phyloP scores from a whole-genome alignment of 2,113 vertebrate species.

The Montifringilla adamsi region DNA sequence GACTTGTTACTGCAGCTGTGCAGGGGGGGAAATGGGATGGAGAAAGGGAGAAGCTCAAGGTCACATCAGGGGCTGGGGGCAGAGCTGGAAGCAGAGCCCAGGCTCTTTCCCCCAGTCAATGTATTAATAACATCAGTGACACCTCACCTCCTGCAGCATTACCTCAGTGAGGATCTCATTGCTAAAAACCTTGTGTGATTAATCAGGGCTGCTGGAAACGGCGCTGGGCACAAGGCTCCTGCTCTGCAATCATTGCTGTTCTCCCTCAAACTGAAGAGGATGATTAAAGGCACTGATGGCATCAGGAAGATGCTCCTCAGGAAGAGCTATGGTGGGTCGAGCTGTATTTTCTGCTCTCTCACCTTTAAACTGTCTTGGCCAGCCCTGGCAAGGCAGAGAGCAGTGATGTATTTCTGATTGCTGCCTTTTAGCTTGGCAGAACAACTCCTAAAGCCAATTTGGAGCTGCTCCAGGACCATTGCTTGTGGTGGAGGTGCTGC shows the following conservation, averaged over 20 bases:
- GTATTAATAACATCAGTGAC: not conserved
- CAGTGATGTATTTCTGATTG: not conserved
- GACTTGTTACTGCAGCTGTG: not conserved
- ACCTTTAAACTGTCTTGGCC: not conserved
- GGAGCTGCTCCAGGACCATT: not conserved
- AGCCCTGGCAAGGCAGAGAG: not conserved
- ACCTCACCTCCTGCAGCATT: not conserved
- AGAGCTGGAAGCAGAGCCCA: not conserved
- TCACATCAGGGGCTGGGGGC: accelerated
- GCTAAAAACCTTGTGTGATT: not conserved
- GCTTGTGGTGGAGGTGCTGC: not conserved
- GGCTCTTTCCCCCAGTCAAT: not conserved
- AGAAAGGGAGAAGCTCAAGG: not conserved
- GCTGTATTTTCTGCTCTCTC: not conserved
- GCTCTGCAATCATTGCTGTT: accelerated
- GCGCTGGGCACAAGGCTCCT: accelerated
- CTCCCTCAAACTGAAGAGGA: not conserved
- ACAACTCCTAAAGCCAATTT: not conserved
- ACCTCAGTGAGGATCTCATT: not conserved
- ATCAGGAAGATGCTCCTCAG: not conserved
- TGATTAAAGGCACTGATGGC: not conserved
- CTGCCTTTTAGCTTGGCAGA: not conserved
- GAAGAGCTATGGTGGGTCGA: not conserved
- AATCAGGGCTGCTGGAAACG: not conserved
- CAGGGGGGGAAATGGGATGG: not conserved